phyloP scores from a whole-genome alignment of 2,888 invertebrate genomes.

The Drosophila recens region DNA sequence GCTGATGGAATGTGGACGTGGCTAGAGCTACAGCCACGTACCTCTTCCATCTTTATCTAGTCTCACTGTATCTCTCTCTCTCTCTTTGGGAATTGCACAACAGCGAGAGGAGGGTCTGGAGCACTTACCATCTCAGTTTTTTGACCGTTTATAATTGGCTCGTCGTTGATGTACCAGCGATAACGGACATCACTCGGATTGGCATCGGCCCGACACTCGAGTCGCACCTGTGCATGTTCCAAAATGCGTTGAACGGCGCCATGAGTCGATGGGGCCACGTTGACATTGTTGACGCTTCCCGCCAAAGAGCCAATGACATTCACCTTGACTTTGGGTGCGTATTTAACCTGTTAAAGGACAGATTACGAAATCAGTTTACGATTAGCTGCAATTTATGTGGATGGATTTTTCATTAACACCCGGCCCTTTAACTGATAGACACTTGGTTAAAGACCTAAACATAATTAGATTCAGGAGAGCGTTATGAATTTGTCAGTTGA shows the following conservation, averaged over 20 bases:
- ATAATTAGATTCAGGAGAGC: constrained; percentile 27
- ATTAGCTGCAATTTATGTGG: neutral
- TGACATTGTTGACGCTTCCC: neutral
- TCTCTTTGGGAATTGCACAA: constrained; percentile 31
- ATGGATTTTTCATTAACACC: neutral
- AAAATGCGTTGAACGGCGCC: constrained; percentile 88
- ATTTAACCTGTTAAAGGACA: constrained; percentile 89
- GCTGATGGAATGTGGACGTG: constrained; percentile 57
- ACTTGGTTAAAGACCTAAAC: constrained; percentile 2
- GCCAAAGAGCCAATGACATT: constrained; percentile 86
- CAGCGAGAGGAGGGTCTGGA: neutral
- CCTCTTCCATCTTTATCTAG: neutral
- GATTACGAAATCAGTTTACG: constrained; percentile 3
- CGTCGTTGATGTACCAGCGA: constrained; percentile 95
- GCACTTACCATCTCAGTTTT: constrained; percentile 90
- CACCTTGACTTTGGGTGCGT: constrained; percentile 94
- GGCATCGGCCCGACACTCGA: constrained; percentile 94
- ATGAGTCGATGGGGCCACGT: neutral
- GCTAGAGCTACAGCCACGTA: constrained; percentile 15
- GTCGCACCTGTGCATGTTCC: constrained; percentile 92
- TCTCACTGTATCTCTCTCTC: neutral
- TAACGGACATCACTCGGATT: constrained; percentile 94
- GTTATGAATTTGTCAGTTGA: constrained; percentile 59
- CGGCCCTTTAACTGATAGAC: neutral
- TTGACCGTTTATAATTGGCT: constrained; percentile 91